Evolutionary conservation across 1,140 invertebrate genomes (phyloP).

Genomic region (Oreohelix idahoensis): DNA sequence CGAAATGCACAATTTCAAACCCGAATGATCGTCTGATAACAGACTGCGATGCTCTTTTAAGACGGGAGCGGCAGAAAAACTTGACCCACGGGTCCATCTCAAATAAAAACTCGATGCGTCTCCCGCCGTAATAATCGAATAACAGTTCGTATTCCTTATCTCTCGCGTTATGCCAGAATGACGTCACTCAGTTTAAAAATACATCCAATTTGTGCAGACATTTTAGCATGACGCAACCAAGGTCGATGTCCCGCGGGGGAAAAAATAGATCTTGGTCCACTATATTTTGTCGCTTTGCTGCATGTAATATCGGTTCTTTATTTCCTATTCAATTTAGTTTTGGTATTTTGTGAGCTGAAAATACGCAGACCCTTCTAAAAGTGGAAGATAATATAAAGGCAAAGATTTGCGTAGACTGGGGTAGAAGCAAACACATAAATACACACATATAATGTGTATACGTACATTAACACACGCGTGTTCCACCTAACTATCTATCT

Average conservation of each 20-base stretch:
- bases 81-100: not conserved
- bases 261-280: constrained; percentile 10
- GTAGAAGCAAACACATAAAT: too few species aligned
- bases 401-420: not conserved
- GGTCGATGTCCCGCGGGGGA: not conserved
- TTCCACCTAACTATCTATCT: too few species aligned
- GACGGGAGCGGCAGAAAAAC: not conserved
- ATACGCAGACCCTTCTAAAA: not conserved
- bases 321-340: not conserved
- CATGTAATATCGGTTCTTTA: not conserved
- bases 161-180: not conserved
- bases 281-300: not conserved
- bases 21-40: not conserved
- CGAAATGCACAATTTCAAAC: not conserved
- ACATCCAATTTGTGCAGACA: not conserved
- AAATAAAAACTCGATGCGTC: not conserved
- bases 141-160: not conserved
- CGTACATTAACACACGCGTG: too few species aligned
- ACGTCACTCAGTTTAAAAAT: not conserved
- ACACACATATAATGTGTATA: too few species aligned
- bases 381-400: not conserved
- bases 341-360: constrained; percentile 3
- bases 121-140: not conserved
- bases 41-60: not conserved
- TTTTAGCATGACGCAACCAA: not conserved